These are phyloP conservation scores for Anagrus nilaparvatae DNA, from an alignment of 1,140 invertebrate species.

Conservation along the genomic window DNA sequence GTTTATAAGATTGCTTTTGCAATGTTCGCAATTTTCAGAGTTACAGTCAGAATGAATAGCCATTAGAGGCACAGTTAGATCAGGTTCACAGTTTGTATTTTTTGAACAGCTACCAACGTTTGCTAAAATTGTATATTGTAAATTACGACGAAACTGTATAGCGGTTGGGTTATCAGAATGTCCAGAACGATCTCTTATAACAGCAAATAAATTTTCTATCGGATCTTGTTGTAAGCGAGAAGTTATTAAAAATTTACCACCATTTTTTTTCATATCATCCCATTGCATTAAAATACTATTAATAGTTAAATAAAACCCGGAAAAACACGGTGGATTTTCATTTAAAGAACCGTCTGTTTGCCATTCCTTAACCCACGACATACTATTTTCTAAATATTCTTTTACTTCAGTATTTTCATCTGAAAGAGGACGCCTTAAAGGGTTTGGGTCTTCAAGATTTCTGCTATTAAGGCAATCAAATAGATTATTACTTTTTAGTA, in stretches of 20 bases:
- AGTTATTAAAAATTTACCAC: not conserved
- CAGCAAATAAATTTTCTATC: slow-evolving; percentile 1
- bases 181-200: not conserved
- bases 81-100: no score
- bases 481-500: not conserved
- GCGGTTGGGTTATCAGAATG: slow-evolving; percentile 1
- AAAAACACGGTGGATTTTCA: not conserved
- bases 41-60: no score
- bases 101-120: no score
- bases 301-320: not conserved
- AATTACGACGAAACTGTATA: slow-evolving; percentile 5
- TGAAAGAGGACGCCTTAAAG: not conserved
- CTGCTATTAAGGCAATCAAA: not conserved
- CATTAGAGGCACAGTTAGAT: no score
- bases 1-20: no score
- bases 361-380: not conserved
- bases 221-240: slow-evolving; percentile 1
- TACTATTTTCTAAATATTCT: not conserved
- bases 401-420: not conserved
- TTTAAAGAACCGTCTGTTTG: not conserved
- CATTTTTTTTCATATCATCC: not conserved
- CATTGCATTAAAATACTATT: slow-evolving; percentile 1
- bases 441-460: not conserved
- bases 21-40: no score
- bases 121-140: slow-evolving; percentile 3